Conservation (phyloP, 2,113 vertebrate genomes). For the Tachycineta bicolor region DNA sequence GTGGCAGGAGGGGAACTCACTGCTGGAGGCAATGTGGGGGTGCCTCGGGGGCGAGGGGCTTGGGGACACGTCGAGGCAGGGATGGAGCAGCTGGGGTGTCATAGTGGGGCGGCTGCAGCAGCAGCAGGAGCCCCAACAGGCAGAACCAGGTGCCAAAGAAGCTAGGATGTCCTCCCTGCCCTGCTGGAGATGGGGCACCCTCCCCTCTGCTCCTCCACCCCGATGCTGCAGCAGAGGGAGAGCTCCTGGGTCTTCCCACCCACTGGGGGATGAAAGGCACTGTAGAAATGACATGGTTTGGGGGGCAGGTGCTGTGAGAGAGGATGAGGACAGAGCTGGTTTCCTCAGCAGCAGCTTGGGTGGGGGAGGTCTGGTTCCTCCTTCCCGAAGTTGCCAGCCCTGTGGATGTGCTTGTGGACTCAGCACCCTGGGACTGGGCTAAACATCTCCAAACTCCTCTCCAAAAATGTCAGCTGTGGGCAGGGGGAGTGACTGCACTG, state of each 20-base stretch:
- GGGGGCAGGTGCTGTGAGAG: background rate
- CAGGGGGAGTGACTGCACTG: background rate
- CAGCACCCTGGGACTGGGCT: background rate
- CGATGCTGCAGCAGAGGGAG: accelerated
- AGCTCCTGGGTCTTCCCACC: background rate
- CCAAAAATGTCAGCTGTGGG: background rate
- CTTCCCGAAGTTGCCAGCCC: background rate
- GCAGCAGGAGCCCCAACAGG: background rate
- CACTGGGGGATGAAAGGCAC: background rate
- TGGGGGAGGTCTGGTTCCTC: background rate
- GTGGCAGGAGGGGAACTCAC: background rate
- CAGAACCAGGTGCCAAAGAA: background rate
- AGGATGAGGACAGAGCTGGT: background rate
- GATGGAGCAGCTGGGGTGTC: background rate
- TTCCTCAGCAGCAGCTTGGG: background rate
- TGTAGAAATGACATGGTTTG: background rate
- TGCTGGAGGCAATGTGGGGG: background rate
- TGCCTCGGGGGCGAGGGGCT: accelerated
- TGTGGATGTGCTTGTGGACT: background rate
- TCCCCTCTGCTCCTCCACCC: background rate
- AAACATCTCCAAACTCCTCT: background rate
- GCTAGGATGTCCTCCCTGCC: background rate
- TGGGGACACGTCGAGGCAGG: accelerated
- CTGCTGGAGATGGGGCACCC: background rate
- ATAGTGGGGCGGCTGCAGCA: background rate